Evolutionary conservation across 1,140 invertebrate species (phyloP), one percentile per base, ranked within the genome.

Genomic region (Brachionus asplanchnoidis): DNA sequence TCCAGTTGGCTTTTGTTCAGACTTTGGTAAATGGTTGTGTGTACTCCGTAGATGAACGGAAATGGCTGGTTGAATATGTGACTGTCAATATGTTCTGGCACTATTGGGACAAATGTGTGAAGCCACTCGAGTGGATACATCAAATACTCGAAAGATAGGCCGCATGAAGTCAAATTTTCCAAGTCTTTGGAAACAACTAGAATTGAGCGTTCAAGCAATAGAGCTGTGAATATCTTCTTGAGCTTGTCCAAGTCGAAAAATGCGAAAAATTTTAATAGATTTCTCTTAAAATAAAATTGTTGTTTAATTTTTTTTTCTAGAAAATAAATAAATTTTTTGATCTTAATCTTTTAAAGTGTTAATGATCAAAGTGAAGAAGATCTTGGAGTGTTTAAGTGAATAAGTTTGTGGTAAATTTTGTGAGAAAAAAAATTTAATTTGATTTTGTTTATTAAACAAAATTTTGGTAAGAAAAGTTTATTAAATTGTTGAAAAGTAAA

Each of bases 121-220:
- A 82, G n/a, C 79, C 79, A 82, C 28, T 82, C 79, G 4, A 82
- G 40, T 66, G 79, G 79, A 65, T 82, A 82, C n/a, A 82, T 60
- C 23, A 82, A 68, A 12, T 82, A 46, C 26, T 82, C 79, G 20
- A 82, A 82, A 17, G 79, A 82, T 14, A 82, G 42, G 11, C 53
- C 79, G 12, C 79, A 82, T 23, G 79, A 60, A 6, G 79, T 82
- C 28, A 82, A 36, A 46, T 82, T 82, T 60, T 82, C 79, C n/a
- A 82, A 46, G 28, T 82, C 79, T 60, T 46, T 60, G 53, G 79
- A 82, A 14, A 82, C 79, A 6, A 82, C 65, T 46, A 82, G 42
- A 26, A 82, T 60, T 23, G 36, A 44, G 4, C 79, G 53, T 11
- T 82, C 79, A 5, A 82, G 40, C 20, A 82, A 46, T 2, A 82